A percentile compares a stretch with the other conserved stretches of the same genome.
phyloP scores from a whole-genome alignment of 2,888 invertebrate genomes.

The Drosophila borborema region DNA sequence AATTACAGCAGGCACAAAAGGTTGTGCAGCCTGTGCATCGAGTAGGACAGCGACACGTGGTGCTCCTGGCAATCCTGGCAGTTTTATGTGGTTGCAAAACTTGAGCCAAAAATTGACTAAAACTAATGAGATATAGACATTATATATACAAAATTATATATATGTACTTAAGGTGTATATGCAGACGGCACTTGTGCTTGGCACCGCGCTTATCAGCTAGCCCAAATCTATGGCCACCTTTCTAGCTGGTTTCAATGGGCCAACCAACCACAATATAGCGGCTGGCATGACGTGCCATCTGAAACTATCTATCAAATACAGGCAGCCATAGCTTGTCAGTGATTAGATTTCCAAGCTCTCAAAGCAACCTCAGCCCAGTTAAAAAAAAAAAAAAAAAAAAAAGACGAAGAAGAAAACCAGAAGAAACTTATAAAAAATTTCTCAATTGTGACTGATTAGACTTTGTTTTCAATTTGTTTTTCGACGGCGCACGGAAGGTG shows the following conservation, averaged over 20 bases:
- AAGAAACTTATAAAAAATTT: constrained; percentile 60
- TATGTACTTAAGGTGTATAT: not conserved
- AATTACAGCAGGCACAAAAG: constrained; percentile 73
- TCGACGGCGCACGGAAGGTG: constrained; percentile 30
- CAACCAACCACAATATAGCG: constrained; percentile 22
- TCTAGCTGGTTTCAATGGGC: constrained; percentile 31
- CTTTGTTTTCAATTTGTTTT: constrained; percentile 79
- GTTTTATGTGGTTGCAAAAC: constrained; percentile 17
- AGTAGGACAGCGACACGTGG: constrained; percentile 46
- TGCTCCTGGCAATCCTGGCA: constrained; percentile 49
- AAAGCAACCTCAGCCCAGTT: constrained; percentile 36
- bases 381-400: constrained; percentile 24
- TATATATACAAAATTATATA: constrained; percentile 7
- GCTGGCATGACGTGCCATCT: constrained; percentile 64
- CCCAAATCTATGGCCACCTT: constrained; percentile 56
- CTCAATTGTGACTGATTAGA: constrained; percentile 79
- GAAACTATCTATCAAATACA: constrained; percentile 79
- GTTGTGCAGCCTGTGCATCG: constrained; percentile 44
- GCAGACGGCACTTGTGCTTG: constrained; percentile 46
- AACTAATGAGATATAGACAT: constrained; percentile 37
- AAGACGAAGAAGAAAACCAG: not conserved
- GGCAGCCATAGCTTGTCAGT: constrained; percentile 71
- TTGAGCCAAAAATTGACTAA: constrained; percentile 27
- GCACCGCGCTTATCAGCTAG: constrained; percentile 55
- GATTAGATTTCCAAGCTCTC: constrained; percentile 74